A percentile compares a stretch with the other conserved stretches of the same genome.
Conservation (phyloP, 2,888 invertebrate species). For the Cremastinae sp. region DNA sequence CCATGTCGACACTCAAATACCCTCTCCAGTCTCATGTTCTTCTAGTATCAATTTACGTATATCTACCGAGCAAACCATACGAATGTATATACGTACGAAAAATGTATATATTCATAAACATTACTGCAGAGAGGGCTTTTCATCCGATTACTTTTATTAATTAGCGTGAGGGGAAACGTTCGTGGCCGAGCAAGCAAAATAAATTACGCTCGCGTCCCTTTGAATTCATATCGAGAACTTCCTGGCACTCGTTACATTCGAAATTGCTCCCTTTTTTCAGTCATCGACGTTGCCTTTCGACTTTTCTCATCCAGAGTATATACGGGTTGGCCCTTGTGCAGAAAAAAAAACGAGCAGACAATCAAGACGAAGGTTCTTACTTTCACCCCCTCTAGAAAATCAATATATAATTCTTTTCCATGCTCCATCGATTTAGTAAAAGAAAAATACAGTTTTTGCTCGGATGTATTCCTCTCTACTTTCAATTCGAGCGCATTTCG, state of each 20-base stretch:
- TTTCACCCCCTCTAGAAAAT: too few species aligned
- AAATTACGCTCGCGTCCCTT: constrained; percentile 68
- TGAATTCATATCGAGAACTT: constrained; percentile 56
- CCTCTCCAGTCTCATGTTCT: constrained; percentile 32
- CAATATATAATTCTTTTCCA: too few species aligned
- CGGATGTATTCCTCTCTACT: too few species aligned
- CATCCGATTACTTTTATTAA: constrained; percentile 76
- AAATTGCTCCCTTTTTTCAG: constrained; percentile 15
- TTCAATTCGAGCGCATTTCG: too few species aligned
- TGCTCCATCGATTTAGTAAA: too few species aligned
- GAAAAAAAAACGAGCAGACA: too few species aligned
- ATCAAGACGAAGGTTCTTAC: too few species aligned
- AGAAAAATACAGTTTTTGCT: too few species aligned
- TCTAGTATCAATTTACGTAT: constrained; percentile 40
- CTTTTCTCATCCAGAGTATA: neutral
- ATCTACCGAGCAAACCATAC: constrained; percentile 5
- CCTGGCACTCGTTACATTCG: constrained; percentile 11
- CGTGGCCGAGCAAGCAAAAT: constrained; percentile 71
- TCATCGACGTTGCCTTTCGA: constrained; percentile 25
- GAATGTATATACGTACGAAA: neutral
- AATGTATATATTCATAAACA: constrained; percentile 4
- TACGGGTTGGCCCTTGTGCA: too few species aligned
- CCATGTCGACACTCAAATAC: constrained; percentile 19
- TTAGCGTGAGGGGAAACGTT: constrained; percentile 68
- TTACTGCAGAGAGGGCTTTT: constrained; percentile 62